phyloP scores from a whole-genome alignment of 1,140 invertebrate species.

The Subanguina moxae region DNA sequence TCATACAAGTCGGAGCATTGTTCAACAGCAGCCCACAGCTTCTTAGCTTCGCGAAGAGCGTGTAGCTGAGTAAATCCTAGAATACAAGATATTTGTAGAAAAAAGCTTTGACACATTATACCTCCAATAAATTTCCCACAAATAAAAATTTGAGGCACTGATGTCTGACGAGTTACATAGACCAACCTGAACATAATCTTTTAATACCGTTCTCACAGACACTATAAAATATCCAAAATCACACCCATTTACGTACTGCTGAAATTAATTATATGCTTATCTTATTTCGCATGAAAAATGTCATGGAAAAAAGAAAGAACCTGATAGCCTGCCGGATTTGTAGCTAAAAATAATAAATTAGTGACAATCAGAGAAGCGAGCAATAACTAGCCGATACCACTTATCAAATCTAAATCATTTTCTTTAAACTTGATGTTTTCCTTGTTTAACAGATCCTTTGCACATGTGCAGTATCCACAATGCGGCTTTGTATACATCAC shows the following conservation, averaged over 20 bases:
- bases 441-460: conserved; percentile 38
- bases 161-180: conserved; percentile 31
- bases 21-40: conserved; percentile 27
- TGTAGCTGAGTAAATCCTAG: conserved; percentile 45
- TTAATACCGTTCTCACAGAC: background rate
- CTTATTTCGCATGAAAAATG: background rate
- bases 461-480: conserved; percentile 47
- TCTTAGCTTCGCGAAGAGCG: conserved; percentile 27
- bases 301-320: conserved; percentile 16
- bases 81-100: conserved; percentile 16
- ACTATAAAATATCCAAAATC: conserved; percentile 26
- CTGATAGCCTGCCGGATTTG: conserved; percentile 28
- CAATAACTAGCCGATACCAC: background rate
- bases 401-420: conserved; percentile 36
- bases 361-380: background rate
- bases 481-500: conserved; percentile 32
- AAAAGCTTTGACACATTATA: conserved; percentile 11
- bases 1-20: conserved; percentile 30
- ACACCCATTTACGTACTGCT: conserved; percentile 10
- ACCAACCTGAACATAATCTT: conserved; percentile 32
- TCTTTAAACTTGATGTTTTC: conserved; percentile 37
- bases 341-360: background rate
- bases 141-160: conserved; percentile 50
- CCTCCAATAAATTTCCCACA: conserved; percentile 46
- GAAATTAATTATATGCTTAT: conserved; percentile 1